Conservation (phyloP, 1,140 invertebrate genomes). For the Heterodera schachtii region DNA sequence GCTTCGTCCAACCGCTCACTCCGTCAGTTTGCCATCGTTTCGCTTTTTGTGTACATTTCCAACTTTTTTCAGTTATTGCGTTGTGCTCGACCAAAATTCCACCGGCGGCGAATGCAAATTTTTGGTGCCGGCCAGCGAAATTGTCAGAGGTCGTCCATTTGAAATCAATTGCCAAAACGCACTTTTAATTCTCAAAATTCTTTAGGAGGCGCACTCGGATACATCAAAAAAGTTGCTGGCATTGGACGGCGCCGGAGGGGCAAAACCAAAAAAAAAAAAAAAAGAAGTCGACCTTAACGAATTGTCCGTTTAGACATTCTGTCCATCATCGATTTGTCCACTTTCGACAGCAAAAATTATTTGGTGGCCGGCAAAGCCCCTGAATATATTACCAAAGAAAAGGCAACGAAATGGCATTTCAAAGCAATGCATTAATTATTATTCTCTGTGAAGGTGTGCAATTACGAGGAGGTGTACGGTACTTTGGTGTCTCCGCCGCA, state of each 20-base stretch:
- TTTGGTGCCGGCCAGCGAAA: constrained; percentile 56
- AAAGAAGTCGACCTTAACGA: not conserved
- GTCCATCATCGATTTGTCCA: constrained; percentile 60
- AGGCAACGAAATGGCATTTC: constrained; percentile 60
- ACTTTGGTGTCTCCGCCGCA: constrained; percentile 87
- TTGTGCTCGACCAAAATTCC: constrained; percentile 76
- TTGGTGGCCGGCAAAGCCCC: constrained; percentile 56
- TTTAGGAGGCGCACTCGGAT: constrained; percentile 57
- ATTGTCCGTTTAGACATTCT: constrained; percentile 26
- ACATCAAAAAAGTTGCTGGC: constrained; percentile 57
- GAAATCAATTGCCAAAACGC: not conserved
- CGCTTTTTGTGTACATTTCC: too few relatives aligned
- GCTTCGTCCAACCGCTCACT: constrained; percentile 88
- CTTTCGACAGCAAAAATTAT: constrained; percentile 60
- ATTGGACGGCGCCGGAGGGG: constrained; percentile 50
- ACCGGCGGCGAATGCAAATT: constrained; percentile 62
- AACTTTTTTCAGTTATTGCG: constrained; percentile 70
- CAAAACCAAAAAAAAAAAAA: not conserved
- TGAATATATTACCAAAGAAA: constrained; percentile 63
- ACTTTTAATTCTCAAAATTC: not conserved
- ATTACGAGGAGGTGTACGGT: constrained; percentile 74
- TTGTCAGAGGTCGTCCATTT: constrained; percentile 43
- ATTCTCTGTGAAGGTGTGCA: constrained; percentile 71
- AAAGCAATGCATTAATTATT: too few relatives aligned
- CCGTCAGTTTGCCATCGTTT: constrained; percentile 69